Conservation (phyloP, 37 sponge, comb jelly and placozoan genomes). For the Haliclona indistincta region DNA sequence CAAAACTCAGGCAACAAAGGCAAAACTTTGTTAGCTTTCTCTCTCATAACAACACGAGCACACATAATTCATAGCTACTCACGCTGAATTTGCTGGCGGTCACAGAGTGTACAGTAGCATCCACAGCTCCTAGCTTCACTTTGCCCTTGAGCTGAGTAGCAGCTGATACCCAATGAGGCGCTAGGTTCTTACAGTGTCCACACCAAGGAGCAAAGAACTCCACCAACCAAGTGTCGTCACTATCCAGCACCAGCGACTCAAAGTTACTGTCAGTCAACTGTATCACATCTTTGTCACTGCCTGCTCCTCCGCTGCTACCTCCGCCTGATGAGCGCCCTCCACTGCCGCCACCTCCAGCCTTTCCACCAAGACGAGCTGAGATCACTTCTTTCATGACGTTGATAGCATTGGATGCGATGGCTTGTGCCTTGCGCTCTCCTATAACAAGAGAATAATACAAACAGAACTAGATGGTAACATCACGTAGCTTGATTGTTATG, state of each 20-base stretch:
- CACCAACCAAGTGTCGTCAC: conserved; percentile 91
- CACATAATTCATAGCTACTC: no score
- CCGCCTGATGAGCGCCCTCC: conserved; percentile 8
- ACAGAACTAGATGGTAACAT: no score
- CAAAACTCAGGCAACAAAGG: no score
- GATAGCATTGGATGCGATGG: conserved; percentile 57
- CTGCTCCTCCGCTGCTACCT: conserved; percentile 43
- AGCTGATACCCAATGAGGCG: conserved; percentile 89
- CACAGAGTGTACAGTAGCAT: conserved; percentile 76
- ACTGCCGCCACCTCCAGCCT: conserved; percentile 12
- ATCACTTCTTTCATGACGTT: conserved; percentile 32
- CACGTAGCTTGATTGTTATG: no score
- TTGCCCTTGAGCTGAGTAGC: conserved; percentile 85
- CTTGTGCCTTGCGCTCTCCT: conserved; percentile 77
- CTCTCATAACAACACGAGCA: no score
- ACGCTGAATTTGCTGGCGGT: conserved; percentile 52
- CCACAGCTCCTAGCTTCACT: conserved; percentile 89
- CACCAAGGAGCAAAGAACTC: conserved; percentile 99
- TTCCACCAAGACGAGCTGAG: conserved; percentile 49
- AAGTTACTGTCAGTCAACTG: conserved; percentile 90
- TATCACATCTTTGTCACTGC: conserved; percentile 74
- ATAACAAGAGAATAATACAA: neutral
- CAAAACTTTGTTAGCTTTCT: no score
- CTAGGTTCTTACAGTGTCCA: conserved; percentile 99
- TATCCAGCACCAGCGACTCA: conserved; percentile 76